Conservation (phyloP, 2,888 invertebrate genomes). For the Sympetrum striolatum region DNA sequence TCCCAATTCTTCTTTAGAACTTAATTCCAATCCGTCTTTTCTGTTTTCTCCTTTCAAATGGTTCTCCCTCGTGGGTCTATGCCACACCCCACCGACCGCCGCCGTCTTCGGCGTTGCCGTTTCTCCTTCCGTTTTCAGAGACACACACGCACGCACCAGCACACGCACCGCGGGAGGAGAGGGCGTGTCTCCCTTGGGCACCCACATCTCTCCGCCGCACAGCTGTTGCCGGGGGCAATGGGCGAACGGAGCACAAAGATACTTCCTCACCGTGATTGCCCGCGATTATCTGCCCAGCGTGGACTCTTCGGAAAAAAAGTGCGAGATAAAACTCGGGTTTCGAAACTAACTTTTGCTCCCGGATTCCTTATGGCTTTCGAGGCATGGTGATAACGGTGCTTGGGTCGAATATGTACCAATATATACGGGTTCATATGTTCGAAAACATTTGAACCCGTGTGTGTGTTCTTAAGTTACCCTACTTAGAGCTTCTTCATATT, state of each 20-base stretch:
- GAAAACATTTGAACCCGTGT: too few relatives aligned
- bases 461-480: background rate
- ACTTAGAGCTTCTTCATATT: background rate
- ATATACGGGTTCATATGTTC: too few relatives aligned
- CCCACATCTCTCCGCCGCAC: background rate
- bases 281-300: background rate
- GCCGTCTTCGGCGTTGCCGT: slow-evolving; percentile 3
- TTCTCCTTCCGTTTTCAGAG: slow-evolving; percentile 3
- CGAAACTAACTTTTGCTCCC: too few relatives aligned
- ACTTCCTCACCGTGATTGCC: background rate
- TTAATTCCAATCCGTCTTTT: background rate
- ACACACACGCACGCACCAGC: background rate
- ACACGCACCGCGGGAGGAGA: background rate
- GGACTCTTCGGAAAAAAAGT: too few relatives aligned
- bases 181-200: background rate
- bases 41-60: background rate
- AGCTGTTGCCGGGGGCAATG: slow-evolving; percentile 12
- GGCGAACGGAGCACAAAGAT: background rate
- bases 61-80: background rate
- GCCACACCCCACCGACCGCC: slow-evolving; percentile 17
- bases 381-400: background rate
- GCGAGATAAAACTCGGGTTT: too few relatives aligned
- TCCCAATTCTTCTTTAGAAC: background rate
- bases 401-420: too few relatives aligned
- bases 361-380: too few relatives aligned